Percentiles rank a stretch among this genome's conserved stretches.
Conservation (phyloP, 2,797 vertebrate species). For the Cyprinella venusta region DNA sequence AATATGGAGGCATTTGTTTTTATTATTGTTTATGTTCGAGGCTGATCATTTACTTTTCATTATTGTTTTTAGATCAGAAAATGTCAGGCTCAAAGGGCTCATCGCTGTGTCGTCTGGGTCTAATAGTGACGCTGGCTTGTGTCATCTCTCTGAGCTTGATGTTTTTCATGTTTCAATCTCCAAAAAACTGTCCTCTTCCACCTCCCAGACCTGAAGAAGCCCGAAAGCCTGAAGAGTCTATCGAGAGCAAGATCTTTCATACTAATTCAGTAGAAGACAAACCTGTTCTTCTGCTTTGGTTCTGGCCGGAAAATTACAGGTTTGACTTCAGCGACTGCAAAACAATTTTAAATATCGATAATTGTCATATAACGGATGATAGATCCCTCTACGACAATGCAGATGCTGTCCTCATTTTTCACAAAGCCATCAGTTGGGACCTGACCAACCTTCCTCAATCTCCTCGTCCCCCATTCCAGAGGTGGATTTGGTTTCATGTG, state of each 20-base stretch:
- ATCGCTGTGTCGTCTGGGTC: neutral
- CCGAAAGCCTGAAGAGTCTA: no score
- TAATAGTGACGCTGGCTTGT: neutral
- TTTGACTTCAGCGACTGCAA: slow-evolving; percentile 82
- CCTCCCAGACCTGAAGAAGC: no score
- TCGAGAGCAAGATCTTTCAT: accelerated
- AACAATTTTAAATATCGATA: slow-evolving; percentile 79
- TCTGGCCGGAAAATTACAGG: slow-evolving; percentile 85
- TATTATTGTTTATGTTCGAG: neutral
- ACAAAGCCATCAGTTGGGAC: slow-evolving; percentile 79
- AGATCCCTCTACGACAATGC: slow-evolving; percentile 80
- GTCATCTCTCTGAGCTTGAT: neutral
- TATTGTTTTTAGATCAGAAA: neutral
- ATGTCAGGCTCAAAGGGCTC: neutral
- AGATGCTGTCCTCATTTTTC: slow-evolving; percentile 82
- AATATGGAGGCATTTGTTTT: neutral
- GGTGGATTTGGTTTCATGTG: slow-evolving; percentile 90
- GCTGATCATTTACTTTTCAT: neutral
- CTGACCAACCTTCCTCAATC: slow-evolving; percentile 81
- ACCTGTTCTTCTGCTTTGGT: slow-evolving; percentile 83
- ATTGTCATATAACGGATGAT: slow-evolving; percentile 83
- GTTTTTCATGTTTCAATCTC: neutral
- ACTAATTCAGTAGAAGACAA: slow-evolving; percentile 53
- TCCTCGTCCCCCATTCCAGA: slow-evolving; percentile 85
- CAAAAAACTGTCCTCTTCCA: neutral